These are phyloP conservation scores for Mustela erminea DNA, from an alignment of 2,797 vertebrate genomes.

Conservation along the genomic window DNA sequence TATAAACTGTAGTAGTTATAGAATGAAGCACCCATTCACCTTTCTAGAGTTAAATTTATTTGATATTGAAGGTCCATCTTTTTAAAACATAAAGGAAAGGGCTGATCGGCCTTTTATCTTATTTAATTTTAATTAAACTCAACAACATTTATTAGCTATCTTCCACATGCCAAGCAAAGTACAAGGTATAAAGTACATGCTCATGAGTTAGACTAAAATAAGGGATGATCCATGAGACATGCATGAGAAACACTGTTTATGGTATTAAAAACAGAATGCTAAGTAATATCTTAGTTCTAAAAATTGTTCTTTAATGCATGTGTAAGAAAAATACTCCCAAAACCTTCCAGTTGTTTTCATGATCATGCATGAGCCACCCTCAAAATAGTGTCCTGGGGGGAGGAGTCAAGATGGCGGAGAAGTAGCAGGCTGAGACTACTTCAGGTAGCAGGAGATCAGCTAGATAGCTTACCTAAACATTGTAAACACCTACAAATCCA, in stretches of 20 bases:
- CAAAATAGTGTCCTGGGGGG: not conserved
- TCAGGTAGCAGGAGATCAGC: no score
- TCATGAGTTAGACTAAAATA: not conserved
- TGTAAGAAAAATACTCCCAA: not conserved
- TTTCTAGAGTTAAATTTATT: not conserved
- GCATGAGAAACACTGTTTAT: not conserved
- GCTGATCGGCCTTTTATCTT: not conserved
- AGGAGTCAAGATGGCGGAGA: no score
- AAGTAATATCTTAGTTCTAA: constrained; percentile 19
- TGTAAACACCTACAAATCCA: no score
- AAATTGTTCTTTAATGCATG: not conserved
- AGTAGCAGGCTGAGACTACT: no score
- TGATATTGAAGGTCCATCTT: not conserved
- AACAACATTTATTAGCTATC: constrained; percentile 22
- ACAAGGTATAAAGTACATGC: not conserved
- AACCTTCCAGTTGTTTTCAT: not conserved
- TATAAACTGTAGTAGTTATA: not conserved
- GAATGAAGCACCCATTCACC: not conserved
- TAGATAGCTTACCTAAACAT: no score
- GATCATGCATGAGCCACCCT: not conserved
- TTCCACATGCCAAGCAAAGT: not conserved
- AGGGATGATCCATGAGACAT: not conserved
- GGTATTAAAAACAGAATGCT: constrained; percentile 26
- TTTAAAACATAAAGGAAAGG: constrained; percentile 40
- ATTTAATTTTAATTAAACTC: constrained; percentile 45